These are phyloP conservation scores for Allacma fusca DNA, from an alignment of 2,888 invertebrate species.

Conservation along the genomic window DNA sequence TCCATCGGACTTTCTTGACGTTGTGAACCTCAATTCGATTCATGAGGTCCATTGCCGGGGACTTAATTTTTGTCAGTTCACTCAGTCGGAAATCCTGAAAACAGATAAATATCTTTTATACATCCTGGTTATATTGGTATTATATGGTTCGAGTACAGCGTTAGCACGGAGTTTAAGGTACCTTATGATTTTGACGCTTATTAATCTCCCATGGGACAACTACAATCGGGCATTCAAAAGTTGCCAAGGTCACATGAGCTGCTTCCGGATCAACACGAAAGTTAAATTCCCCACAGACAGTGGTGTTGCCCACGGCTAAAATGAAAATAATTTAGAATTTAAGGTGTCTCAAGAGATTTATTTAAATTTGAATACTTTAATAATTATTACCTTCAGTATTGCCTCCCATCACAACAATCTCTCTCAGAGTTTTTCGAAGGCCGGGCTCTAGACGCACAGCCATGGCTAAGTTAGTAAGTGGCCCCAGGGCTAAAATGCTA, in stretches of 20 bases:
- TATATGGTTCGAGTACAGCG: too few species aligned
- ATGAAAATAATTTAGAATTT: too few species aligned
- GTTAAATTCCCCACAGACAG: conserved; percentile 67
- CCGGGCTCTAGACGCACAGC: conserved; percentile 64
- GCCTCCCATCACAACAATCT: conserved; percentile 67
- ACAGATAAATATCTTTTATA: too few species aligned
- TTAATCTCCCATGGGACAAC: conserved; percentile 66
- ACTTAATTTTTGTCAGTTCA: conserved; percentile 54
- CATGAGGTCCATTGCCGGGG: conserved; percentile 55
- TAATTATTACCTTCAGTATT: conserved; percentile 64
- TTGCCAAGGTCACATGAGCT: conserved; percentile 66
- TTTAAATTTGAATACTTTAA: not conserved
- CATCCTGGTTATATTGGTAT: too few species aligned
- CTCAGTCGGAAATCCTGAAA: conserved; percentile 61
- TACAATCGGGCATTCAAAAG: conserved; percentile 64
- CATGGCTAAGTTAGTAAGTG: conserved; percentile 66
- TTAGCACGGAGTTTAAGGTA: too few species aligned
- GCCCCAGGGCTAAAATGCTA: conserved; percentile 64
- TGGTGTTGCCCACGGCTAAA: conserved; percentile 63
- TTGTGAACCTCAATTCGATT: conserved; percentile 45
- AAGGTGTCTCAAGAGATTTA: too few species aligned
- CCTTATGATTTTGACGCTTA: conserved; percentile 30
- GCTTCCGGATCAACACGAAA: conserved; percentile 68
- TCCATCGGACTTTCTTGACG: conserved; percentile 50
- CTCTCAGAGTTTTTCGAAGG: conserved; percentile 63